These are phyloP conservation scores for Drosophila elegans DNA, from an alignment of 1,140 invertebrate genomes.

Conservation along the genomic window DNA sequence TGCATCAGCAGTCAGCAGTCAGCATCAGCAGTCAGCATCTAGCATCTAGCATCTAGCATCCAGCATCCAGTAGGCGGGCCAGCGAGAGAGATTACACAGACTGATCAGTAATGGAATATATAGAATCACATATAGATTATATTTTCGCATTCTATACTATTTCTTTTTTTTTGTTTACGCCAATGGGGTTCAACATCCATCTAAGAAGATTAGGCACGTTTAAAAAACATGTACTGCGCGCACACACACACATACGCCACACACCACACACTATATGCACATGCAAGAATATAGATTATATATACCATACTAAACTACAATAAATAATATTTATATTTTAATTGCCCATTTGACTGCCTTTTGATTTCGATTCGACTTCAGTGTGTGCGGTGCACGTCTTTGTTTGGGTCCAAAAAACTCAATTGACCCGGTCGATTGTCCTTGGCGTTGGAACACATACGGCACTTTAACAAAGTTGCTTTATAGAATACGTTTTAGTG, in stretches of 20 bases:
- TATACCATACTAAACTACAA: constrained; percentile 44
- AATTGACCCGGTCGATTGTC: neutral
- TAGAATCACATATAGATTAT: constrained; percentile 33
- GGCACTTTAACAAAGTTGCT: too few species aligned
- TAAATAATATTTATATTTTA: constrained; percentile 53
- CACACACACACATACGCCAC: constrained; percentile 26
- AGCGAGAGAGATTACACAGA: constrained; percentile 75
- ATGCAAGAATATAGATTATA: constrained; percentile 24
- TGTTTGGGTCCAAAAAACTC: neutral
- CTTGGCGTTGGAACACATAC: too few species aligned
- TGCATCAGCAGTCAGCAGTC: constrained; percentile 35
- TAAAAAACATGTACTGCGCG: constrained; percentile 36
- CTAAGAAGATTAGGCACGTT: constrained; percentile 68
- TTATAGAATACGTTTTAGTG: neutral
- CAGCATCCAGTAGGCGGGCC: too few species aligned
- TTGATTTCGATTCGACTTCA: neutral
- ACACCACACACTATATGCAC: constrained; percentile 16
- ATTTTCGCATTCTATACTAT: constrained; percentile 42
- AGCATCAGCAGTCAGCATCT: neutral
- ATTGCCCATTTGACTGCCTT: constrained; percentile 54
- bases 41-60: neutral
- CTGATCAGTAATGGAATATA: constrained; percentile 64
- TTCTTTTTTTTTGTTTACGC: constrained; percentile 72
- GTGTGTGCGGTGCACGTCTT: constrained; percentile 1
- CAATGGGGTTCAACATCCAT: constrained; percentile 78